These are phyloP conservation scores for Mormyrops boulengeri DNA, from an alignment of 2,797 vertebrate species.

Conservation along the genomic window DNA sequence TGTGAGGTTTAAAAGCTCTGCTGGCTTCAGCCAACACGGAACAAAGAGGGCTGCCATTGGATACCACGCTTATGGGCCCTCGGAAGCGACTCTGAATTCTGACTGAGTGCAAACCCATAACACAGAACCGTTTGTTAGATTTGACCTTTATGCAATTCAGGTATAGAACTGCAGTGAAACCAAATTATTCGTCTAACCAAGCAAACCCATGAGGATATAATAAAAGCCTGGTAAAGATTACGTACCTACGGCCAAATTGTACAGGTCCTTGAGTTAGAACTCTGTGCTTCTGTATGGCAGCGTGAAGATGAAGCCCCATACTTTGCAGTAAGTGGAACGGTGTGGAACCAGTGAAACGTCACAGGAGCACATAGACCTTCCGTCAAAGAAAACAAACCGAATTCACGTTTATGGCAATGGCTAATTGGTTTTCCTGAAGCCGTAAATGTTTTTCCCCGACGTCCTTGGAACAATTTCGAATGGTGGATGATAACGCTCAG, in stretches of 20 bases:
- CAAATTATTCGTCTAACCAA: not conserved
- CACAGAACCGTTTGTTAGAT: not conserved
- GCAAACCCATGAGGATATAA: not conserved
- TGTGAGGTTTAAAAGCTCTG: not conserved
- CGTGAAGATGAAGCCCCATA: not conserved
- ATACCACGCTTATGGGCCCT: not conserved
- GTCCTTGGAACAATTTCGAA: not conserved
- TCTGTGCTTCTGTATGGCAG: not conserved
- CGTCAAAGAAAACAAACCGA: not conserved
- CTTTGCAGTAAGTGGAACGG: not conserved
- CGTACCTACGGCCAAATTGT: not conserved
- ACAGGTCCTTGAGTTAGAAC: not conserved
- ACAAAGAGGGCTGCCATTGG: not conserved
- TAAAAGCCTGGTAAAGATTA: not conserved
- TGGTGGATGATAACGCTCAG: not conserved
- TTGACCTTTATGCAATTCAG: not conserved
- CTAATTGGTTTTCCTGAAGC: constrained; percentile 3
- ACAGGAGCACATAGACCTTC: not conserved
- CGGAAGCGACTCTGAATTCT: not conserved
- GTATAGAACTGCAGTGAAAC: too few species aligned
- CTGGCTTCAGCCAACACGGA: not conserved
- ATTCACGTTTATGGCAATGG: not conserved
- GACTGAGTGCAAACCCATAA: not conserved
- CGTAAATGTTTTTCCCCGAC: not conserved
- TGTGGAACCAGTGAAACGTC: not conserved